These are phyloP conservation scores for Acanthochromis polyacanthus DNA, from an alignment of 2,113 vertebrate genomes.

Conservation along the genomic window DNA sequence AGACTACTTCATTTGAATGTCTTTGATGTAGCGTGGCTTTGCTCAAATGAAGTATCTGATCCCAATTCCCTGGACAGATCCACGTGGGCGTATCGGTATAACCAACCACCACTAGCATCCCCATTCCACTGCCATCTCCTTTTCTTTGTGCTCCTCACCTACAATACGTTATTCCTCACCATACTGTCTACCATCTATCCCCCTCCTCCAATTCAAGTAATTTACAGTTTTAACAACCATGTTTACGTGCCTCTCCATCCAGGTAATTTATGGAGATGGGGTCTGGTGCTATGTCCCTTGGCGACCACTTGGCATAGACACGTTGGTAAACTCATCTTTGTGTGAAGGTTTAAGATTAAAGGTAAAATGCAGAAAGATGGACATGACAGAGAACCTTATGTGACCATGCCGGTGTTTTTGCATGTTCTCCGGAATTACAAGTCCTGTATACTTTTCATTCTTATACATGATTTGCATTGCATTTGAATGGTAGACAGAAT, in stretches of 20 bases:
- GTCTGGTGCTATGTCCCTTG: constrained; percentile 61
- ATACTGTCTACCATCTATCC: constrained; percentile 37
- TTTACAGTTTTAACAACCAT: constrained; percentile 83
- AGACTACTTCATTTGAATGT: constrained; percentile 82
- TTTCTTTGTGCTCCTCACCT: constrained; percentile 61
- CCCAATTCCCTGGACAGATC: constrained; percentile 79
- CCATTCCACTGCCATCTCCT: constrained; percentile 39
- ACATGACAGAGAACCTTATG: background rate
- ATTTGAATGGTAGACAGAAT: too few species aligned
- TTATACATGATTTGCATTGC: too few species aligned
- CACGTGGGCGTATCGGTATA: constrained; percentile 74
- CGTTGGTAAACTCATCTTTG: constrained; percentile 45
- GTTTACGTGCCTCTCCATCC: constrained; percentile 79
- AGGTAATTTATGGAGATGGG: constrained; percentile 85
- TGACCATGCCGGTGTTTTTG: too few species aligned
- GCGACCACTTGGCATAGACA: constrained; percentile 57
- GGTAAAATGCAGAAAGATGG: background rate
- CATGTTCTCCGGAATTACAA: too few species aligned
- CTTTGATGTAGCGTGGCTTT: constrained; percentile 82
- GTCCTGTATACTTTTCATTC: too few species aligned
- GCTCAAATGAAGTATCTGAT: constrained; percentile 82
- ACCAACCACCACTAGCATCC: constrained; percentile 58
- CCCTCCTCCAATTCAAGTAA: constrained; percentile 46
- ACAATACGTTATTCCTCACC: constrained; percentile 23
- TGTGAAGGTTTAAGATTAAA: constrained; percentile 1